A percentile compares a stretch with the other conserved stretches of the same genome.
phyloP scores from a whole-genome alignment of 2,888 invertebrate genomes.

The Yponomeuta plumbellus region DNA sequence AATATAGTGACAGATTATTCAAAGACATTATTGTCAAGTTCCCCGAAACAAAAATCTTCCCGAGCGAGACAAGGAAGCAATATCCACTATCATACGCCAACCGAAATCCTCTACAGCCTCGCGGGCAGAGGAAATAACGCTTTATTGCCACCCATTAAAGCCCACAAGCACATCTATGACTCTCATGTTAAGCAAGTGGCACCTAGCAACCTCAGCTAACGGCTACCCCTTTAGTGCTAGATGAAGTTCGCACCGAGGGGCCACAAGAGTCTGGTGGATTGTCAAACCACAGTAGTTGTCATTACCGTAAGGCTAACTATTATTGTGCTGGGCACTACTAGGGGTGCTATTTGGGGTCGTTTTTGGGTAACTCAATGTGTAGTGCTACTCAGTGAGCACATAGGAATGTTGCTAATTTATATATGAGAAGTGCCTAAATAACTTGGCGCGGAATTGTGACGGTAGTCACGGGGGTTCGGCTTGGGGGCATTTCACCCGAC shows the following conservation, averaged over 20 bases:
- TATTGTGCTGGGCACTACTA: conserved; percentile 52
- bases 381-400: neutral
- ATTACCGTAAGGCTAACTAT: conserved; percentile 57
- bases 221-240: neutral
- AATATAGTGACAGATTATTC: no score
- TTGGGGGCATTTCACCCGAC: no score
- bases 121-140: neutral
- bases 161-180: neutral
- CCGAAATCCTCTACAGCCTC: neutral
- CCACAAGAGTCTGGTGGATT: neutral
- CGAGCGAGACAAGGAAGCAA: no score
- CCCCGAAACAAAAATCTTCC: no score
- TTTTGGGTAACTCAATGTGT: neutral
- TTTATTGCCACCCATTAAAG: neutral
- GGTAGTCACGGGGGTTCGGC: no score
- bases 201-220: no score
- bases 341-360: conserved; percentile 34
- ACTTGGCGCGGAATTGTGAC: no score
- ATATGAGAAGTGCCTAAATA: no score
- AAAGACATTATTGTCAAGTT: no score
- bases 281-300: conserved; percentile 45
- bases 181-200: neutral
- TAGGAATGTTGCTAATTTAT: no score
- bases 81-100: neutral
- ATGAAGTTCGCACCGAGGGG: neutral